Conservation (phyloP, 2,888 invertebrate genomes). For the Ophonus ardosiacus region DNA sequence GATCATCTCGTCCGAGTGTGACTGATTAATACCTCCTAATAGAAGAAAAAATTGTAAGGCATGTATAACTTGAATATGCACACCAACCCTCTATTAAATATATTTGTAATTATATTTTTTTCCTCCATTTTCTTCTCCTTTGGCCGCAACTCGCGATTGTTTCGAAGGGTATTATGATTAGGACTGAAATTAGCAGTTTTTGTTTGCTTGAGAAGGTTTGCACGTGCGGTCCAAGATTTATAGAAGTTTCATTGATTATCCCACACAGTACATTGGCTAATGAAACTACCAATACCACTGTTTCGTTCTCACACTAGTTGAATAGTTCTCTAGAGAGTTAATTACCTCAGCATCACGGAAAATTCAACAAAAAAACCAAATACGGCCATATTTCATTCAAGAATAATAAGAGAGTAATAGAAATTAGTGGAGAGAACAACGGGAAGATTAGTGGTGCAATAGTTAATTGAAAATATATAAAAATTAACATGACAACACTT, state of each 20-base stretch:
- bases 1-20: too few relatives aligned
- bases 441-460: too few relatives aligned
- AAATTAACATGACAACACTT: too few relatives aligned
- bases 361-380: background rate
- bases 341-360: background rate
- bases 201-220: slow-evolving; percentile 43
- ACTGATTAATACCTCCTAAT: too few relatives aligned
- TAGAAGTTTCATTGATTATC: slow-evolving; percentile 37
- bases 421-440: background rate
- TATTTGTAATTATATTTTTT: background rate
- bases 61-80: too few relatives aligned
- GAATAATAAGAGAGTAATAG: background rate
- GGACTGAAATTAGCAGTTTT: slow-evolving; percentile 54
- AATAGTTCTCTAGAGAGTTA: slow-evolving; percentile 34
- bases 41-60: too few relatives aligned
- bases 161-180: slow-evolving; percentile 31
- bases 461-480: too few relatives aligned
- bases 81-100: background rate
- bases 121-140: background rate
- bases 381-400: background rate
- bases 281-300: slow-evolving; percentile 35
- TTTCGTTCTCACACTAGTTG: slow-evolving; percentile 10
- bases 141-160: slow-evolving; percentile 20
- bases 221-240: slow-evolving; percentile 44
- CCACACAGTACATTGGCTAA: slow-evolving; percentile 6